phyloP scores from a whole-genome alignment of 2,113 vertebrate species.

The Ictidomys tridecemlineatus region DNA sequence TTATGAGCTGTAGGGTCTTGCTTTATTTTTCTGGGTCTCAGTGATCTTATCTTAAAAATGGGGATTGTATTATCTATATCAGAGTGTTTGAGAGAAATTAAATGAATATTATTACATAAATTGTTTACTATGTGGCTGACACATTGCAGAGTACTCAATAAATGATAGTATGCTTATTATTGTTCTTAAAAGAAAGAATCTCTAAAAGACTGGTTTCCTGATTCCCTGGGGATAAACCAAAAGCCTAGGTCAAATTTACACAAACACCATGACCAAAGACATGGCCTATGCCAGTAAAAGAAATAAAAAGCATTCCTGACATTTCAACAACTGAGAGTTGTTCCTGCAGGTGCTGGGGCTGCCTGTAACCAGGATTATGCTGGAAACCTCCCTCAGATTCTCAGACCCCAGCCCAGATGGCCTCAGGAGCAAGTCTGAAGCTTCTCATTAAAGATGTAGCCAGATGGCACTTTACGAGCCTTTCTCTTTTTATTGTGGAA shows the following conservation, averaged over 20 bases:
- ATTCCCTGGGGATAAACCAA: background rate
- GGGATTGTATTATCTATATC: background rate
- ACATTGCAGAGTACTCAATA: background rate
- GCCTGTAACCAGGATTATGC: background rate
- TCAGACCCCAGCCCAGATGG: constrained; percentile 11
- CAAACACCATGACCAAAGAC: background rate
- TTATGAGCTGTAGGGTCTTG: background rate
- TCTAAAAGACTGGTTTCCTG: background rate
- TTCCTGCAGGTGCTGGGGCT: background rate
- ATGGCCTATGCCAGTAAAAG: background rate
- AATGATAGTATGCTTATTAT: background rate
- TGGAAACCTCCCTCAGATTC: background rate
- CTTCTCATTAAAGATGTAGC: constrained; percentile 57
- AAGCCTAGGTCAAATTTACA: background rate
- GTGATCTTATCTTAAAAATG: background rate
- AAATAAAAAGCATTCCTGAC: constrained; percentile 65
- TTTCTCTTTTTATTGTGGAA: constrained; percentile 46
- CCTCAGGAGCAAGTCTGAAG: background rate
- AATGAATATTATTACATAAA: constrained; percentile 4
- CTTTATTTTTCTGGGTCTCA: constrained; percentile 34
- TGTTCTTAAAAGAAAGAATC: background rate
- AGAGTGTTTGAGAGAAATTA: background rate
- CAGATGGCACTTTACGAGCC: background rate
- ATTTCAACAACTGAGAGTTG: background rate
- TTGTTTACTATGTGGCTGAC: background rate